Base-by-base conservation (phyloP, 2,888 invertebrate genomes). In the Zootermopsis nevadensis region DNA sequence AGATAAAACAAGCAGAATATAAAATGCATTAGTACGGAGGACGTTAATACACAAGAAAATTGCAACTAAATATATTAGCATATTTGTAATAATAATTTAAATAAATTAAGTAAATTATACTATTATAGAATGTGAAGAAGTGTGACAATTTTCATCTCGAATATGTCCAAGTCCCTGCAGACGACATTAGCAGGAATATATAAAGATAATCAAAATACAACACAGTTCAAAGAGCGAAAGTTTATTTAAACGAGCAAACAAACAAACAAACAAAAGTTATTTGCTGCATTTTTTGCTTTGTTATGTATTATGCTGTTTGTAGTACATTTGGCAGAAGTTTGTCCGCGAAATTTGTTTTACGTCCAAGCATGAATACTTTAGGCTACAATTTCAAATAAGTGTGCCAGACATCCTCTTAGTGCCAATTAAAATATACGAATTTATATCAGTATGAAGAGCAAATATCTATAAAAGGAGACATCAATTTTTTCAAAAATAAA, bases 381-480 rank as follows among this genome's bases (percentile, higher is more conserved):
- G 6, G 60, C 22, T 38, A 27, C n/a, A 2, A 35, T 69, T 60
- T 38, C n/a, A 74, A 38, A 74, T 35, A 74, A 38, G 38, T 74
- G 10, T 74, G 42, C 38, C 42, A 74, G n/a, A 74, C n/a, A 27
- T 19, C 2, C n/a, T 74, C 42, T 74, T 22, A 2, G 42, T 24
- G 42, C n/a, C n/a, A 74, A 72, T 38, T 74, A 74, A 74, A 24
- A 42, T 74, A 4, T 38, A 74, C 38, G n/a, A 35, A 33, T 69
- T 67, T 31, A 2, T n/a, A 19, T 27, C 66, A 66, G 66, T 66
- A n/a, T 30, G 8, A n/a, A 30, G 27, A 60, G 22, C 1, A 66
- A 66, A 12, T 27, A 48, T 48, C 48, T 19, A 48, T 42, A 6
- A 42, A 42, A n/a, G n/a, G n/a, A n/a, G n/a, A 42, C 8, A 15